Percentiles rank a stretch among this genome's conserved stretches.
Conservation (phyloP, 2,113 vertebrate genomes). For the Mesocricetus auratus region DNA sequence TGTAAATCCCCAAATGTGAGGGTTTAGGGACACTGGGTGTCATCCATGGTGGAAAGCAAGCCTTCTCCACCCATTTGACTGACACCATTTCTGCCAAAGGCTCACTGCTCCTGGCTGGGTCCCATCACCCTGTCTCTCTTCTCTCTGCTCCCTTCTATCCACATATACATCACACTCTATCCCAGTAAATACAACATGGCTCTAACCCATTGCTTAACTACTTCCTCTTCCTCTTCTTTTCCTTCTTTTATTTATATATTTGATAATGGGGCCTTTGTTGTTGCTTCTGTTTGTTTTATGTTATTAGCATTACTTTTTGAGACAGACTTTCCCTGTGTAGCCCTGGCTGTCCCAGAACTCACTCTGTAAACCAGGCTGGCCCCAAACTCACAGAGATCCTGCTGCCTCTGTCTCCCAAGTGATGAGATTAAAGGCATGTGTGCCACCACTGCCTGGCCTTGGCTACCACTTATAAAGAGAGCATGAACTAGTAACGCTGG, state of each 20-base stretch:
- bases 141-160: background rate
- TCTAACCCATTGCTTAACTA: background rate
- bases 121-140: too few species aligned
- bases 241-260: background rate
- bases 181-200: background rate
- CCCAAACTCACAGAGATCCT: background rate
- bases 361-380: too few species aligned
- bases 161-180: background rate
- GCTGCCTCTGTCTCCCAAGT: background rate
- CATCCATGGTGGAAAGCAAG: background rate
- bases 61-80: background rate
- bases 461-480: background rate
- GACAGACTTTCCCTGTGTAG: background rate
- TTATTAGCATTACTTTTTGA: background rate
- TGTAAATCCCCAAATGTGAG: background rate
- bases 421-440: background rate
- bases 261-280: background rate
- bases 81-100: background rate
- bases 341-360: background rate
- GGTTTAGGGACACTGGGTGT: background rate
- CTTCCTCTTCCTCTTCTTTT: too few species aligned
- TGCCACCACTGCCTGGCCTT: background rate
- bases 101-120: background rate
- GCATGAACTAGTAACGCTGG: background rate
- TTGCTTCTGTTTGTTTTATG: background rate